A percentile compares a stretch with the other conserved stretches of the same genome.
phyloP scores from a whole-genome alignment of 2,888 invertebrate genomes.

The Adelognathus sp. region DNA sequence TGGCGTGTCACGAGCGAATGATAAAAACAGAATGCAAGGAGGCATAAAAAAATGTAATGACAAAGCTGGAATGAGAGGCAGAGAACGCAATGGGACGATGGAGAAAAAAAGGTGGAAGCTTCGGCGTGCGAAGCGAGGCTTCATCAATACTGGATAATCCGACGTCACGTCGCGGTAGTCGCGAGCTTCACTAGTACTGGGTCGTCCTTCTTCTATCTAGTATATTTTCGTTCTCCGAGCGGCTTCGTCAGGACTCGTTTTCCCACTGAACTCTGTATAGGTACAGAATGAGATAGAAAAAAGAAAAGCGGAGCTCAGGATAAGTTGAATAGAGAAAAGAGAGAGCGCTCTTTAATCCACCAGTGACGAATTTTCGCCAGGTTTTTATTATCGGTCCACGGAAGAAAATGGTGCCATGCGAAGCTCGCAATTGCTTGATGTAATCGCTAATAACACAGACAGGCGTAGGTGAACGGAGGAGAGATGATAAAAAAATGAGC shows the following conservation, averaged over 20 bases:
- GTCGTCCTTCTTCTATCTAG: conserved; percentile 41
- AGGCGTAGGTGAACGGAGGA: not conserved
- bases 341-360: conserved; percentile 49
- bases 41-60: not conserved
- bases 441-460: not conserved
- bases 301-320: not conserved
- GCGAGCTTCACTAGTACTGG: conserved; percentile 7
- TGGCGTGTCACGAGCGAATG: not conserved
- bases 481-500: not conserved
- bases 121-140: conserved; percentile 13
- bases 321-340: conserved; percentile 5
- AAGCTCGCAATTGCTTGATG: not conserved
- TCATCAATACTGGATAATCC: conserved; percentile 63
- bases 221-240: conserved; percentile 32
- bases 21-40: not conserved
- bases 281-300: not conserved
- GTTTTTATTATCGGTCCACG: conserved; percentile 25
- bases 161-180: conserved; percentile 35
- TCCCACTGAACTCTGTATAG: not conserved
- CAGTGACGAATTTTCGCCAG: conserved; percentile 33
- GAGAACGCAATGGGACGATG: not conserved
- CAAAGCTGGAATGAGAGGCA: conserved; percentile 16
- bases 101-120: conserved; percentile 7
- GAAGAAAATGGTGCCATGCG: conserved; percentile 20
- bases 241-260: conserved; percentile 27